Evolutionary conservation across 2,888 invertebrate genomes (phyloP), one percentile per base, ranked within the genome.

Genomic region (Clunio marinus): DNA sequence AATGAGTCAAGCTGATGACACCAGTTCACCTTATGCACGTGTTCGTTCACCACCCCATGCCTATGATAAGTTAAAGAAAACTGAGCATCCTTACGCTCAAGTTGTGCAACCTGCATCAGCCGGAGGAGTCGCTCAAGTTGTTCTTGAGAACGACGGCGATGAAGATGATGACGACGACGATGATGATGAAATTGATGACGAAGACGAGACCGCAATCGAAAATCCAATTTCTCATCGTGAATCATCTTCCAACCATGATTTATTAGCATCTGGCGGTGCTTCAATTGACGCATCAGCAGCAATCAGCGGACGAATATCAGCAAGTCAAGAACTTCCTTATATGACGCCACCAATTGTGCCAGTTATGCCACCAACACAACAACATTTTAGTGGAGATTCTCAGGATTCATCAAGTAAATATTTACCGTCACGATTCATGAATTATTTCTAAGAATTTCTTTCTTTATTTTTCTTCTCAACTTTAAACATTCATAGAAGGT

Each of bases 311-410:
- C 87, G 88, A 75, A 83, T 93, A 72, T 89, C 92, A 37, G 93
- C 93, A 41, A 92, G 89, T 76, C 91, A 91, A 76, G 93, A 93
- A 76, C 80, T 93, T 74, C 93, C 93, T 1, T 93, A 93, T 77
- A 93, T 93, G 86, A 93, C 93, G 8, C 92, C 92, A 60, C 92
- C 88, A 72, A 77, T 91, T 75, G 74, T 85, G 17, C 45, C 70
- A 73, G 15, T 41, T 7, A 35, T n/a, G 4, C 78, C 72, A 71
- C 24, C 20, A 22, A 25, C 13, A 7, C 82, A 81, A 58, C 82
- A 84, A 57, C 88, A 93, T 77, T 93, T 93, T 76, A 93, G 93
- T 75, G 93, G 93, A 0, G 93, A 94, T 77, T 93, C 93, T 2
- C 92, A 93, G 72, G 93, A 93, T 78, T 92, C 92, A 1, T 86